Conservation (phyloP, 2,888 invertebrate genomes). For the Napeogenes sylphis region DNA sequence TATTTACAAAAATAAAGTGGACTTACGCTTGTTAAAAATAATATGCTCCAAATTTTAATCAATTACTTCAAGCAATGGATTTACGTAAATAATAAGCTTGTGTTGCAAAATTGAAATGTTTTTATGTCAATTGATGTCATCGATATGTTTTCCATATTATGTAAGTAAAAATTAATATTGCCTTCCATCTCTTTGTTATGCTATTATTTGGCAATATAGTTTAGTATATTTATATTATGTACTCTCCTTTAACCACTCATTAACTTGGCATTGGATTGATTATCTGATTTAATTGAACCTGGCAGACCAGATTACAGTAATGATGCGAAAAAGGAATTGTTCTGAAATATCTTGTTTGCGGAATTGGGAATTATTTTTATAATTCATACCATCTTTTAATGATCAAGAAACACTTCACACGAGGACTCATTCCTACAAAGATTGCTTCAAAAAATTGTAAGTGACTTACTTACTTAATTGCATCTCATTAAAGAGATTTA, state of each 20-base stretch:
- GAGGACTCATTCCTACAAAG: background rate
- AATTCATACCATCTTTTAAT: background rate
- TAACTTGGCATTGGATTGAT: slow-evolving; percentile 9
- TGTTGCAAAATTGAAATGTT: background rate
- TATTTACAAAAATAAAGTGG: background rate
- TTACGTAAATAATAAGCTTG: background rate
- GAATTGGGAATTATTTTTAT: slow-evolving; percentile 2
- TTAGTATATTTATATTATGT: too few species aligned
- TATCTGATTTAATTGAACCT: slow-evolving; percentile 12
- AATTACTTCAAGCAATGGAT: background rate
- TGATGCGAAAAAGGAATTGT: slow-evolving; percentile 13
- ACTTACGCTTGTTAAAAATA: too few species aligned
- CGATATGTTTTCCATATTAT: too few species aligned
- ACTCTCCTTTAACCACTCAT: slow-evolving; percentile 3
- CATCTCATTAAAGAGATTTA: background rate
- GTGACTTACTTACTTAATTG: slow-evolving; percentile 1
- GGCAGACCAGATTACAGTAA: slow-evolving; percentile 14
- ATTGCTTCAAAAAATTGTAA: background rate
- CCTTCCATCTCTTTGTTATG: too few species aligned
- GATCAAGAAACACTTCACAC: background rate
- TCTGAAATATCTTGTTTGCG: slow-evolving; percentile 8
- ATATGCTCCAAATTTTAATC: too few species aligned
- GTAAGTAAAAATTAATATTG: too few species aligned
- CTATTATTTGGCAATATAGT: too few species aligned
- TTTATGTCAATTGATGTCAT: too few species aligned